Percentiles rank a stretch among this genome's conserved stretches.
Evolutionary conservation across 2,797 vertebrate species (phyloP).

Genomic region (Acrossocheilus fasciatus): DNA sequence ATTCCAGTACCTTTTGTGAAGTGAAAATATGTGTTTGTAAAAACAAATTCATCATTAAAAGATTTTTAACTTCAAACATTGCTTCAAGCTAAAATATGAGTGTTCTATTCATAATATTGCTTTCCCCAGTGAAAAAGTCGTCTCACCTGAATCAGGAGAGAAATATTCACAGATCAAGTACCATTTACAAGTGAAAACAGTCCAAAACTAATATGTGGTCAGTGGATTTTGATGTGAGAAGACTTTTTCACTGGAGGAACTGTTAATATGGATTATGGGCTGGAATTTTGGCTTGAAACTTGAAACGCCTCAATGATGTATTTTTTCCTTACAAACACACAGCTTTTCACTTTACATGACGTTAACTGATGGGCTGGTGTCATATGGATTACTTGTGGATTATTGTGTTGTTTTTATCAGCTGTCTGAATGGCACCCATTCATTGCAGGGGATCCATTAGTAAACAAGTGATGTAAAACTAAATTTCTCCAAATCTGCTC

Average conservation of each 20-base stretch:
- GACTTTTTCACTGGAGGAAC: background rate
- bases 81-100: background rate
- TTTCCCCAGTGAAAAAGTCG: background rate
- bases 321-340: background rate
- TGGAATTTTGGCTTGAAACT: background rate
- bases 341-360: background rate
- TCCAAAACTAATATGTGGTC: background rate
- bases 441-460: background rate
- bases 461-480: background rate
- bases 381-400: background rate
- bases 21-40: background rate
- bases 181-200: background rate
- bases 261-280: background rate
- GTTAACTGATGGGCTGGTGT: background rate
- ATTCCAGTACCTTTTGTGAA: background rate
- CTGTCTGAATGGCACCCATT: background rate
- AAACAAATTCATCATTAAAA: background rate
- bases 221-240: background rate
- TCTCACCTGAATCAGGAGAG: background rate
- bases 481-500: background rate
- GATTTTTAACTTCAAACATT: background rate
- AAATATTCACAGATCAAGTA: background rate
- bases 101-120: too few species aligned
- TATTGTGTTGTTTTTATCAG: background rate
- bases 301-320: background rate